A percentile compares a stretch with the other conserved stretches of the same genome.
Conservation (phyloP, 2,888 invertebrate genomes). For the Sipha maydis region DNA sequence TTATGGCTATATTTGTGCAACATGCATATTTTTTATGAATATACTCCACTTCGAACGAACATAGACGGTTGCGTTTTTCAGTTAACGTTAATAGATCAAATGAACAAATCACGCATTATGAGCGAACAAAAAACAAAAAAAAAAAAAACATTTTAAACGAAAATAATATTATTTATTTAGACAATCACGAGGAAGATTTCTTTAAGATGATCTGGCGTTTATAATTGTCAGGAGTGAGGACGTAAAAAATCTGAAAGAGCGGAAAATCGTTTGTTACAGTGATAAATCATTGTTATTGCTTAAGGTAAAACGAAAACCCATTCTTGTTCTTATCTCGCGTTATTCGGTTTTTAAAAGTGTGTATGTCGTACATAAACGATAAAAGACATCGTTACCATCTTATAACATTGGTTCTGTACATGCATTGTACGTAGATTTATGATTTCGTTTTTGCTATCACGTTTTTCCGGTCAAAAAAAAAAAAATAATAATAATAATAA, state of each 20-base stretch:
- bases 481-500: background rate
- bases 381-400: conserved; percentile 22
- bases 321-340: conserved; percentile 34
- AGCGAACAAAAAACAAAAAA: too few species aligned
- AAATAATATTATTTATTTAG: too few species aligned
- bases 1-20: too few species aligned
- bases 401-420: background rate
- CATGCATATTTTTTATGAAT: too few species aligned
- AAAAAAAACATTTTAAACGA: too few species aligned
- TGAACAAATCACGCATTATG: too few species aligned
- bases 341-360: background rate
- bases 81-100: too few species aligned
- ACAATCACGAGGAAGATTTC: too few species aligned
- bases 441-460: conserved; percentile 18
- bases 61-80: too few species aligned
- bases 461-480: background rate
- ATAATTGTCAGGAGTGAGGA: background rate
- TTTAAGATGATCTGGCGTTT: too few species aligned
- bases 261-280: conserved; percentile 11
- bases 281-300: conserved; percentile 48
- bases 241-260: conserved; percentile 8
- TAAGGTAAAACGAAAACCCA: conserved; percentile 23
- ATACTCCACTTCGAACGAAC: too few species aligned
- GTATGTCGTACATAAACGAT: background rate
- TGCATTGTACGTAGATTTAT: conserved; percentile 8